phyloP scores from a whole-genome alignment of 2,113 vertebrate genomes.

The Strix uralensis region DNA sequence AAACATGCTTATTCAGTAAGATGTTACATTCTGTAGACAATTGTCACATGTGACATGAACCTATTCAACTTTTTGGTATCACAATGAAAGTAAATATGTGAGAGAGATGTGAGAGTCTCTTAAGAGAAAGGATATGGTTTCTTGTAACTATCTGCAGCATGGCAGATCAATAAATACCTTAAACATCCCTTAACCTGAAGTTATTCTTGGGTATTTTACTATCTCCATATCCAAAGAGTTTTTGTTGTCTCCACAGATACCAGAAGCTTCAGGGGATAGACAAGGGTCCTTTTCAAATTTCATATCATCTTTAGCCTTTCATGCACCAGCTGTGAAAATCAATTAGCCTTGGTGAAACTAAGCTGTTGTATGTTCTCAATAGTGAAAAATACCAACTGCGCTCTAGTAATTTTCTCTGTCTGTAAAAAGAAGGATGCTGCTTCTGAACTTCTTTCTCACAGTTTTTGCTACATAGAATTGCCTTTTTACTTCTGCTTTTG shows the following conservation, averaged over 20 bases:
- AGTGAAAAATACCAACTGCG: slow-evolving; percentile 62
- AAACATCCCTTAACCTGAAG: background rate
- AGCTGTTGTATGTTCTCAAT: slow-evolving; percentile 46
- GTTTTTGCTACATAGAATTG: background rate
- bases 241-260: background rate
- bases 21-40: background rate
- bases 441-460: slow-evolving; percentile 58
- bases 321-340: slow-evolving; percentile 73
- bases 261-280: slow-evolving; percentile 7
- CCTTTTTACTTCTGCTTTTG: slow-evolving; percentile 61
- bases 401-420: slow-evolving; percentile 49
- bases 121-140: background rate
- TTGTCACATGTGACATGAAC: background rate
- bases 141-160: background rate
- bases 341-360: slow-evolving; percentile 64
- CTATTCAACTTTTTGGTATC: background rate
- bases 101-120: background rate
- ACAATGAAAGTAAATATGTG: background rate
- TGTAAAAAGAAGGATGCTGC: slow-evolving; percentile 22
- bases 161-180: background rate
- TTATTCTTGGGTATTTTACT: background rate
- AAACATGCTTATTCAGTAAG: background rate
- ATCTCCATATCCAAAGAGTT: background rate
- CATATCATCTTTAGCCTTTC: slow-evolving; percentile 36
- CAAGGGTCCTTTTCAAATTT: slow-evolving; percentile 61